Conservation (phyloP, 2,797 vertebrate species). For the Myotis vivesi region DNA sequence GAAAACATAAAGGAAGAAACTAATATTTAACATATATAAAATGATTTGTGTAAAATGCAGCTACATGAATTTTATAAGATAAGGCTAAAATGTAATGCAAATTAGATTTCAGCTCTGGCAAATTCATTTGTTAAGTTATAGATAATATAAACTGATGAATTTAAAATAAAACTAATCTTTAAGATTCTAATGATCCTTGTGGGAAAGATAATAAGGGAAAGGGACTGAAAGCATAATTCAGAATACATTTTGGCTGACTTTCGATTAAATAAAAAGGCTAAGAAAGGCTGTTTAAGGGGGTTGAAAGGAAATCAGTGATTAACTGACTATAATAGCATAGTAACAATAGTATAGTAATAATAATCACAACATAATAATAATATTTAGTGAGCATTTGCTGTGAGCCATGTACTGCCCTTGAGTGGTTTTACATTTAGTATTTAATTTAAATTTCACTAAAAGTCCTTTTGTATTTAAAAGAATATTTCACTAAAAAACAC, state of each 20-base stretch:
- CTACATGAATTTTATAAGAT: slow-evolving; percentile 4
- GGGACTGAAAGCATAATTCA: neutral
- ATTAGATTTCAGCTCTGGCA: slow-evolving; percentile 7
- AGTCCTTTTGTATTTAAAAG: neutral
- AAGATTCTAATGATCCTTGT: neutral
- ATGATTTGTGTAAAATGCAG: neutral
- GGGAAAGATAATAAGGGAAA: neutral
- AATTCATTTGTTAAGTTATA: slow-evolving; percentile 28
- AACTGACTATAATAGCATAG: neutral
- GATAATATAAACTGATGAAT: neutral
- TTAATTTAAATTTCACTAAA: slow-evolving; percentile 43
- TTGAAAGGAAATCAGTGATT: slow-evolving; percentile 26
- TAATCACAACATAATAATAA: neutral
- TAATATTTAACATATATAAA: neutral
- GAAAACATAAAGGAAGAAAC: neutral
- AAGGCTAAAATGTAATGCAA: neutral
- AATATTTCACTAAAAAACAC: neutral
- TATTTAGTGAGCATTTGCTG: neutral
- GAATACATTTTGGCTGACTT: neutral
- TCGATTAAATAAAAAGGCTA: slow-evolving; percentile 1
- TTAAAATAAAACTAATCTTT: slow-evolving; percentile 5
- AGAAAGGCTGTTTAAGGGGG: neutral
- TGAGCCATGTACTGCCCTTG: neutral
- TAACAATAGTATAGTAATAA: neutral
- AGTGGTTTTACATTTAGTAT: slow-evolving; percentile 6